These are phyloP conservation scores for Bombus superbus DNA, from an alignment of 1,140 invertebrate genomes.

Conservation along the genomic window DNA sequence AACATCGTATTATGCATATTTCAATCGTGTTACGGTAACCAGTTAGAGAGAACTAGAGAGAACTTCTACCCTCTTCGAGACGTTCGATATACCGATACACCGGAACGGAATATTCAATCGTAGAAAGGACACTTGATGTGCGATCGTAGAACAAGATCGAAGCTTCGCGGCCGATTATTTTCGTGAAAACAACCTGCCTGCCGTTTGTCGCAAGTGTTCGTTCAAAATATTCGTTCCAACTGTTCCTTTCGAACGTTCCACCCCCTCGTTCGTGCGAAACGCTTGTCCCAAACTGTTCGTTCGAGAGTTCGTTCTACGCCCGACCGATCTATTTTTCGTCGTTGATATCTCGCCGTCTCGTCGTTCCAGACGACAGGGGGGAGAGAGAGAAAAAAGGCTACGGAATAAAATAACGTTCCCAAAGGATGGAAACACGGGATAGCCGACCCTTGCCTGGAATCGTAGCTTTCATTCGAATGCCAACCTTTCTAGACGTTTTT, in stretches of 20 bases:
- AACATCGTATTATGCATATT: not conserved
- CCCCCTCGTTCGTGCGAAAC: too few relatives aligned
- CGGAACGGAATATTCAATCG: not conserved
- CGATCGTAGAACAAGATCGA: slow-evolving; percentile 1
- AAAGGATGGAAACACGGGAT: not conserved
- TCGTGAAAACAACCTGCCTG: not conserved
- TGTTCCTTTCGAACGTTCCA: not conserved
- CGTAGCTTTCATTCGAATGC: not conserved
- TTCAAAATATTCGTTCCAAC: not conserved
- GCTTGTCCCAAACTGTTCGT: too few relatives aligned
- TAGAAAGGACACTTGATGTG: not conserved
- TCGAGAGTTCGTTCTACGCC: too few relatives aligned
- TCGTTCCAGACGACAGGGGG: too few relatives aligned
- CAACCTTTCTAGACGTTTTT: not conserved
- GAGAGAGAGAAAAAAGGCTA: fast-evolving
- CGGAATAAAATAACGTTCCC: not conserved
- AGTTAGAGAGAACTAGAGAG: not conserved
- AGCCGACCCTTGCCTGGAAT: not conserved
- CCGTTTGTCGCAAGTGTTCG: too few relatives aligned
- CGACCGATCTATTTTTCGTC: not conserved
- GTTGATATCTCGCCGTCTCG: not conserved
- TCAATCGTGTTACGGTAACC: not conserved
- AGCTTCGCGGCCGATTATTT: not conserved
- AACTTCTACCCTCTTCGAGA: not conserved
- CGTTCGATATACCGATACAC: not conserved